phyloP scores from a whole-genome alignment of 2,888 invertebrate species.

The Macroteleia sp. region DNA sequence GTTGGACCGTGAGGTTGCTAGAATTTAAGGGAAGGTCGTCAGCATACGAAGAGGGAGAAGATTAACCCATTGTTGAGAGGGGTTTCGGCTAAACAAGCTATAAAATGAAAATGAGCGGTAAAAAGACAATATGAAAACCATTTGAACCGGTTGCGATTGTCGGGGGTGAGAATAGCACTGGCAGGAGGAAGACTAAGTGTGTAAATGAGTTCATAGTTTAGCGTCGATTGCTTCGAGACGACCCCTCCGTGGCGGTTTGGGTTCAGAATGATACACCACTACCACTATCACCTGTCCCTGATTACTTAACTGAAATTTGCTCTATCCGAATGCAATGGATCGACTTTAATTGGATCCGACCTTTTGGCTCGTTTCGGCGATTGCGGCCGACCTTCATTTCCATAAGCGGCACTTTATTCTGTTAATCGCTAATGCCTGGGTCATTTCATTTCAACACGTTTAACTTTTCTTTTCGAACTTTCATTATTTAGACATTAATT shows the following conservation, averaged over 20 bases:
- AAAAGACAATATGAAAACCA: slow-evolving; percentile 84
- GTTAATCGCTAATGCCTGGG: slow-evolving; percentile 14
- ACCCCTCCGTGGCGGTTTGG: slow-evolving; percentile 76
- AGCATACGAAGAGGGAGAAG: slow-evolving; percentile 57
- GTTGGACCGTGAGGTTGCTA: slow-evolving; percentile 9
- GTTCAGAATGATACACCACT: slow-evolving; percentile 55
- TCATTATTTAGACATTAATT: not conserved
- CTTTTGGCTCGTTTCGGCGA: slow-evolving; percentile 37
- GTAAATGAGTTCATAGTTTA: slow-evolving; percentile 83
- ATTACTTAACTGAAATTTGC: slow-evolving; percentile 57
- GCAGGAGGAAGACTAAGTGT: slow-evolving; percentile 77
- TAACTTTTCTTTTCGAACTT: not conserved
- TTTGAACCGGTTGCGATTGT: slow-evolving; percentile 72
- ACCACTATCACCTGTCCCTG: slow-evolving; percentile 42
- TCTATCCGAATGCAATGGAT: slow-evolving; percentile 54
- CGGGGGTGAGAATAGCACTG: slow-evolving; percentile 70
- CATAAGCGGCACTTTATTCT: slow-evolving; percentile 45
- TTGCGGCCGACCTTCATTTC: slow-evolving; percentile 56
- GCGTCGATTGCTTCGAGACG: slow-evolving; percentile 79
- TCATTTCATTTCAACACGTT: slow-evolving; percentile 6
- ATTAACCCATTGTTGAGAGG: slow-evolving; percentile 76
- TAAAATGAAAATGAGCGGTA: slow-evolving; percentile 84
- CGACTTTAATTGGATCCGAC: slow-evolving; percentile 63
- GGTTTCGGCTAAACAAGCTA: slow-evolving; percentile 80
- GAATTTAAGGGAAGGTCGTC: slow-evolving; percentile 26